Evolutionary conservation across 2,113 vertebrate genomes (phyloP), one percentile per base, ranked within the genome.

Genomic region (Chroicocephalus ridibundus): DNA sequence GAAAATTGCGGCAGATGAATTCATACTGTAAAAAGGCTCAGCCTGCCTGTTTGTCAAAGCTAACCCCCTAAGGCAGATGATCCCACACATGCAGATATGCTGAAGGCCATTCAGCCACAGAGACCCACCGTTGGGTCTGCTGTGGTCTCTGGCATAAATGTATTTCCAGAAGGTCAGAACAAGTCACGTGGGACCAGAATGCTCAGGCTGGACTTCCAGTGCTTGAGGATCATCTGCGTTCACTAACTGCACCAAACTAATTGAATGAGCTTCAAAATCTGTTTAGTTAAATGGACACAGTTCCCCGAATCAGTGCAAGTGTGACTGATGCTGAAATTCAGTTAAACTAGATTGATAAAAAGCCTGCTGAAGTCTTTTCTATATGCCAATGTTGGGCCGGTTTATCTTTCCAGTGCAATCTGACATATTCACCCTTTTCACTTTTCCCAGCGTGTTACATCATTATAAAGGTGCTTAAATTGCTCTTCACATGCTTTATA

Each of bases 231-330:
- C 71, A 77, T 87, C 84, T 96, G 71, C 58, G n/a, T 40, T 87
- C 75, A 31, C 62, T 51, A 65, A 49, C 66, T 51, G 62, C 74
- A 93, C 54, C 52, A 34, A 90, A 74, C 51, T 91, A 95, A 94
- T 97, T 89, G 79, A 91, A 93, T 96, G 86, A 88, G n/a, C 51
- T 95, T 96, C 86, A 72, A 74, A 88, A 68, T 80, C 75, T 74
- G 51, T 77, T 93, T 71, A 62, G 42, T 80, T 91, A 94, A 92
- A 82, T 55, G 58, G 54, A 51, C 51, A 26, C 70, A 55, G 34
- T 82, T 87, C 36, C 74, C 42, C 54, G 88, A 60, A 92, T 90
- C 64, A 79, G 20, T 82, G 49, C 51, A 85, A 89, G 62, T 54
- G 78, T 11, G 32, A 89, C 78, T 94, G 83, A 57, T 93, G 71